Percentiles rank a stretch among this genome's conserved stretches.
Conservation (phyloP, 2,888 invertebrate species). For the Adela reaumurella region DNA sequence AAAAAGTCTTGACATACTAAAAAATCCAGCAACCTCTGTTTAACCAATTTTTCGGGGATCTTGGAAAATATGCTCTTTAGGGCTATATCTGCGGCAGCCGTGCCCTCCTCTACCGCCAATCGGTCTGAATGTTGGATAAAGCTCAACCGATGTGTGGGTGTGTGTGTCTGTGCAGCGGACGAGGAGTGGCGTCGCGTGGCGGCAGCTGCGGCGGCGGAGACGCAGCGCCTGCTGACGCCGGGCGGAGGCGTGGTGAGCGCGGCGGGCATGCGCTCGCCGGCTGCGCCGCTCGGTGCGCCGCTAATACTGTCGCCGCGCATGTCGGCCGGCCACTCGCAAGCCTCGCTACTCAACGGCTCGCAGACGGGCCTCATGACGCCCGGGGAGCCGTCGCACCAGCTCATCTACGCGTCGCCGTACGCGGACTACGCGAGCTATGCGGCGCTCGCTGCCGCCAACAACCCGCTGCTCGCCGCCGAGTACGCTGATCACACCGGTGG, state of each 20-base stretch:
- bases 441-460: constrained; percentile 71
- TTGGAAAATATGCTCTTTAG: too few species aligned
- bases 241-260: constrained; percentile 47
- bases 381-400: constrained; percentile 70
- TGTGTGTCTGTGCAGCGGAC: constrained; percentile 61
- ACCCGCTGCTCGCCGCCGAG: constrained; percentile 76
- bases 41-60: too few species aligned
- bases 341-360: constrained; percentile 57
- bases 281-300: constrained; percentile 85
- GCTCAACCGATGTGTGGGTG: too few species aligned
- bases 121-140: too few species aligned
- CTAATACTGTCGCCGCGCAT: constrained; percentile 88
- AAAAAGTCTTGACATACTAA: too few species aligned
- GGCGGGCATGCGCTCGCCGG: constrained; percentile 42
- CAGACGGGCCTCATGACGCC: constrained; percentile 49
- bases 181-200: constrained; percentile 84
- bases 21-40: too few species aligned
- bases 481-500: constrained; percentile 95
- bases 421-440: constrained; percentile 90
- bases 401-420: constrained; percentile 83
- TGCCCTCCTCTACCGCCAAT: too few species aligned
- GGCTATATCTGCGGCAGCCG: too few species aligned
- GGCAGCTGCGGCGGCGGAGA: constrained; percentile 73
- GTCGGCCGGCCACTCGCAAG: constrained; percentile 76
- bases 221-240: constrained; percentile 68